phyloP scores from a whole-genome alignment of 2,797 vertebrate genomes.

The Odontamblyopus lacepedii region DNA sequence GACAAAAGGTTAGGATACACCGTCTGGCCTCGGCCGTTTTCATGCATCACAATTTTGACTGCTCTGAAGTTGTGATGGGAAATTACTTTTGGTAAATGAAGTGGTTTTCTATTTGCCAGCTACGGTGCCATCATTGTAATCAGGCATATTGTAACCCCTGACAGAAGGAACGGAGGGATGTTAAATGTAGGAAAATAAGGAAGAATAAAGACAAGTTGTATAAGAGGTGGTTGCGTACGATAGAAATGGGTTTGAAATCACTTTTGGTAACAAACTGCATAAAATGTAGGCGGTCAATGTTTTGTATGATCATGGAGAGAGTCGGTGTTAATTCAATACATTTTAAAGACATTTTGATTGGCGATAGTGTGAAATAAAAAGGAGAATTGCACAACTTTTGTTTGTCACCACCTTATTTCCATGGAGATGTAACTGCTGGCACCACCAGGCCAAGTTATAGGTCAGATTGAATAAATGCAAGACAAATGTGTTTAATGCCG shows the following conservation, averaged over 20 bases:
- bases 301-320: neutral
- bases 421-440: too few relatives aligned
- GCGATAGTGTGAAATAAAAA: too few relatives aligned
- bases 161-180: neutral
- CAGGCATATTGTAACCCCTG: neutral
- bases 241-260: too few relatives aligned
- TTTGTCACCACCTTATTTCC: too few relatives aligned
- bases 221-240: too few relatives aligned
- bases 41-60: neutral
- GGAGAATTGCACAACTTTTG: too few relatives aligned
- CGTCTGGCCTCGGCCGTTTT: neutral
- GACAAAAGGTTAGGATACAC: slow-evolving; percentile 5
- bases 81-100: too few relatives aligned
- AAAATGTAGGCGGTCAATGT: neutral
- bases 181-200: neutral
- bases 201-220: neutral
- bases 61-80: neutral
- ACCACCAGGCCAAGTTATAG: too few relatives aligned
- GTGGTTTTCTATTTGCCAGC: neutral
- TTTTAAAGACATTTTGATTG: too few relatives aligned
- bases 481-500: neutral
- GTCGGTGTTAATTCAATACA: neutral
- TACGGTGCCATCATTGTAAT: neutral
- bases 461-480: neutral
- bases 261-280: neutral